A percentile compares a stretch with the other conserved stretches of the same genome.
Conservation (phyloP, 2,888 invertebrate genomes). For the Agapetus fuscipes region DNA sequence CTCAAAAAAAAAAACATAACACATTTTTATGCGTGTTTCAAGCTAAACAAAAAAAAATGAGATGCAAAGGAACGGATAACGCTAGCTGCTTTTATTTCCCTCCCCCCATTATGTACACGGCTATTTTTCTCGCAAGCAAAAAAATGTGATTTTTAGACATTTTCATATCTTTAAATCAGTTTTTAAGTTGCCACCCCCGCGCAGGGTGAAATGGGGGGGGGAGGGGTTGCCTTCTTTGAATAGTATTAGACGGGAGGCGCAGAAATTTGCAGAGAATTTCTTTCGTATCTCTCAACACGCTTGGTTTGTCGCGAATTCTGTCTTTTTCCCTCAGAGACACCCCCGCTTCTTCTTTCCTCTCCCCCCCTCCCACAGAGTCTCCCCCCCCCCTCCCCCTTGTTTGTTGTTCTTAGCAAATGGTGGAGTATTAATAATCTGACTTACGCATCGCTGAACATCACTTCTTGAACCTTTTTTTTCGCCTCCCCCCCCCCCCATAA, state of each 20-base stretch:
- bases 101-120: too few relatives aligned
- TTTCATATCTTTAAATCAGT: too few relatives aligned
- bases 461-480: slow-evolving; percentile 10
- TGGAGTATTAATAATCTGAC: slow-evolving; percentile 10
- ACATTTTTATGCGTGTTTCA: too few relatives aligned
- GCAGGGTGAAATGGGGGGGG: not conserved
- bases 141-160: too few relatives aligned
- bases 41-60: too few relatives aligned
- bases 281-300: slow-evolving; percentile 4
- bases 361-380: slow-evolving; percentile 3
- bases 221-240: not conserved
- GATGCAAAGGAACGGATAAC: too few relatives aligned
- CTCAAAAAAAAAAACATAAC: too few relatives aligned
- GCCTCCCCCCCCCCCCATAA: too few relatives aligned
- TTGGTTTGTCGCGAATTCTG: slow-evolving; percentile 3
- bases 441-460: slow-evolving; percentile 11
- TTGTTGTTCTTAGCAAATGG: slow-evolving; percentile 11
- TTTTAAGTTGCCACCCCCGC: slow-evolving; percentile 11
- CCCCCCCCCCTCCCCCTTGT: slow-evolving; percentile 1
- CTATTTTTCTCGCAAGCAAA: too few relatives aligned
- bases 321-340: slow-evolving; percentile 4
- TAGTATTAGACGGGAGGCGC: too few relatives aligned
- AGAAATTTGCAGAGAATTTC: too few relatives aligned
- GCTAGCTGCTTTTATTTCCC: too few relatives aligned
- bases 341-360: slow-evolving; percentile 3